phyloP scores from a whole-genome alignment of 2,113 vertebrate species.

The Poeciliopsis turrubarensis region DNA sequence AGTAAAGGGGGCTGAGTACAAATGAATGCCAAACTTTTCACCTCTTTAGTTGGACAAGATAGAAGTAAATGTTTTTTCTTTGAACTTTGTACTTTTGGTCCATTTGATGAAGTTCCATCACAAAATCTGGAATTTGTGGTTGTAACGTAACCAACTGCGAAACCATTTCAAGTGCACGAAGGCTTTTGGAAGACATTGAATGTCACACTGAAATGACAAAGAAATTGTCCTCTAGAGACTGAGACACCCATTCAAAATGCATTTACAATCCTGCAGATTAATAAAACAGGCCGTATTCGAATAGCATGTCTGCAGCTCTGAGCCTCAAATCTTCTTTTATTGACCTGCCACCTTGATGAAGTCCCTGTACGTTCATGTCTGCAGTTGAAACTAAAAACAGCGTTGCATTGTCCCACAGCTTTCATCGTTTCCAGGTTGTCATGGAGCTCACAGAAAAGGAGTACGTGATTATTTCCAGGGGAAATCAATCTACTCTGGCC shows the following conservation, averaged over 20 bases:
- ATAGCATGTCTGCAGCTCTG: not conserved
- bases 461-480: not conserved
- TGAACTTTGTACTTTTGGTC: too few relatives aligned
- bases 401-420: not conserved
- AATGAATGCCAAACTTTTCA: too few relatives aligned
- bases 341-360: not conserved
- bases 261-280: not conserved
- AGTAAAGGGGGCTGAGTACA: too few relatives aligned
- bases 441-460: not conserved
- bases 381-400: constrained; percentile 14
- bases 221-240: not conserved
- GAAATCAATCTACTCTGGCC: constrained; percentile 18
- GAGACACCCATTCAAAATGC: not conserved
- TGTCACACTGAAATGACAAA: not conserved
- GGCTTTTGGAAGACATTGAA: too few relatives aligned
- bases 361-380: not conserved
- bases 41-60: too few relatives aligned
- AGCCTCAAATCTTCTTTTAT: not conserved
- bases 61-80: too few relatives aligned
- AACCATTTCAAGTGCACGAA: too few relatives aligned
- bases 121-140: too few relatives aligned
- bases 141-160: too few relatives aligned
- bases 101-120: too few relatives aligned
- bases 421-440: constrained; percentile 23
- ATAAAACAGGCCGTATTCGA: not conserved